These are phyloP conservation scores for Sylvia atricapilla DNA, from an alignment of 2,113 vertebrate species.

Conservation along the genomic window DNA sequence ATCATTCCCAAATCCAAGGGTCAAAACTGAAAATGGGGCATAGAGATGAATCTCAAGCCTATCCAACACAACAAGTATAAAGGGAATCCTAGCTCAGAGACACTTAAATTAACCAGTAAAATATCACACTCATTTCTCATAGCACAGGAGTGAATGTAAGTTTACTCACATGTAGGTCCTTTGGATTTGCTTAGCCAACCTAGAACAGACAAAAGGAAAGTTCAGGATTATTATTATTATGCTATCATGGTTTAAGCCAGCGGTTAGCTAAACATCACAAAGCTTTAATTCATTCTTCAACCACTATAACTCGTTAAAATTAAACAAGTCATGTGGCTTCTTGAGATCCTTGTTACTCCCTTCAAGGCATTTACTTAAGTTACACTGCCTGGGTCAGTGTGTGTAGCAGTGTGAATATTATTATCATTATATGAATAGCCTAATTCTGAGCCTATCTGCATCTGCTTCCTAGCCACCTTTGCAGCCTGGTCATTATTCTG, in stretches of 20 bases:
- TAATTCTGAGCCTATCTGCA: background rate
- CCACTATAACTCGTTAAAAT: background rate
- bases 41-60: background rate
- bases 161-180: slow-evolving; percentile 45
- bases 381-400: background rate
- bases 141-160: background rate
- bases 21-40: background rate
- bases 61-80: background rate
- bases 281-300: background rate
- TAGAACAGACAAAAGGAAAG: slow-evolving; percentile 12
- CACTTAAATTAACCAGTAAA: background rate
- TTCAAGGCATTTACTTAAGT: background rate
- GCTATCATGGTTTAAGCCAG: background rate
- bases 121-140: background rate
- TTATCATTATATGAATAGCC: background rate
- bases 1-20: background rate
- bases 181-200: slow-evolving; percentile 42
- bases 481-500: background rate
- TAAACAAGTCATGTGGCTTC: background rate
- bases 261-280: background rate
- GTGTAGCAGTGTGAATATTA: background rate
- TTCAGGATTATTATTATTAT: background rate
- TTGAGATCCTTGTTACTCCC: background rate
- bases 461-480: background rate
- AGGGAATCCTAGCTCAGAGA: background rate